Base-by-base conservation (phyloP, 2,888 invertebrate genomes). In the Hofmannophila pseudospretella region DNA sequence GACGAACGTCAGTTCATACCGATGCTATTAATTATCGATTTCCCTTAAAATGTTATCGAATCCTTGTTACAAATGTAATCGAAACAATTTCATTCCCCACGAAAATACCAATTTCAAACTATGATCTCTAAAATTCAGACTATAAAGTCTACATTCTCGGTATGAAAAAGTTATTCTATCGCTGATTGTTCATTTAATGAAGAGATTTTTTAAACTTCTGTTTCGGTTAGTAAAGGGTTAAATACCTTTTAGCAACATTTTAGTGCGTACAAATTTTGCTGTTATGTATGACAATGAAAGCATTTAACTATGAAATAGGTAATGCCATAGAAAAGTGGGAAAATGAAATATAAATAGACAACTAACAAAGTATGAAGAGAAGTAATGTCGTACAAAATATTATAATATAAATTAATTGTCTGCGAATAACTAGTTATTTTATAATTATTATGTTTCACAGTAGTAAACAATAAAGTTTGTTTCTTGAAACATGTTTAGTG, bases 401-500 rank as follows among this genome's bases (percentile, higher is more conserved):
- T 62, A 61, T 9, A 25, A 5, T 25, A 9, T 54, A n/a, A n/a
- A 16, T 16, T 54, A 58, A 62, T 67, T 59, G 56, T 78, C 78
- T 80, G 80, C 75, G 65, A 64, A 65, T 66, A 70, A 65, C 60
- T 79, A 78, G 68, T 69, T 74, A 60, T 72, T 59, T 59, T 58
- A 64, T 58, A n/a, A n/a, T n/a, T n/a, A 61, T 55, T 73, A 66
- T 81, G 75, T 79, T 77, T 73, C 73, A 67, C 67, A 41, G 47
- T 44, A 45, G 61, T 62, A 56, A 58, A 67, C 56, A 51, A 57
- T 54, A 53, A 8, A 56, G 50, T 51, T 62, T 65, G 62, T 73
- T 63, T 67, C 53, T 70, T 68, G 75, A 74, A 79, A 79, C 75
- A 78, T 75, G 66, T 73, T 60, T 68, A 68, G 84, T 85, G 85